Evolutionary conservation across 1,140 invertebrate genomes (phyloP).

Genomic region (Helicoverpa armigera): DNA sequence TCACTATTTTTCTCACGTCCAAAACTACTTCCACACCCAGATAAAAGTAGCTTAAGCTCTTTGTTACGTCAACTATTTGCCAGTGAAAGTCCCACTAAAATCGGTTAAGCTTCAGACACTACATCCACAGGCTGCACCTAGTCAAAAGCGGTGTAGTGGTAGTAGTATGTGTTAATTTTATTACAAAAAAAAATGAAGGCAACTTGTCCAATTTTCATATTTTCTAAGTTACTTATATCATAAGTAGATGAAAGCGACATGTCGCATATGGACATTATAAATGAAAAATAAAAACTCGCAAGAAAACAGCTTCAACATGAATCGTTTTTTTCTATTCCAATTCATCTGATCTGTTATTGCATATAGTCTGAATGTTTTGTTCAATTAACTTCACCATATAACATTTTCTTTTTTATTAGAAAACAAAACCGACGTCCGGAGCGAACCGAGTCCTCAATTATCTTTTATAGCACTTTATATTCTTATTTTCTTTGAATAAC

Average conservation of each 20-base stretch:
- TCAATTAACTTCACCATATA: constrained; percentile 5
- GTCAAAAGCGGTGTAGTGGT: too few relatives aligned
- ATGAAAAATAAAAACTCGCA: neutral
- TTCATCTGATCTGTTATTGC: constrained; percentile 2
- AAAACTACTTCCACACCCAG: too few relatives aligned
- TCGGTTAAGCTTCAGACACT: too few relatives aligned
- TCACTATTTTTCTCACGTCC: too few relatives aligned
- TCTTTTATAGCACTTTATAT: constrained; percentile 10
- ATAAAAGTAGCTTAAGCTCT: too few relatives aligned
- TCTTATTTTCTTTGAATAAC: neutral
- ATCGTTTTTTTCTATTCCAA: neutral
- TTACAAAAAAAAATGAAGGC: too few relatives aligned
- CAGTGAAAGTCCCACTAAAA: too few relatives aligned
- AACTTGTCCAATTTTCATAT: too few relatives aligned
- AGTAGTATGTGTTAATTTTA: too few relatives aligned
- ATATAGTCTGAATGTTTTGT: neutral
- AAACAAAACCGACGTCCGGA: neutral
- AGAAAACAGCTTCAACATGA: neutral
- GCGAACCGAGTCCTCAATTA: constrained; percentile 10
- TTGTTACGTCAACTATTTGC: too few relatives aligned
- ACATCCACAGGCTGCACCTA: too few relatives aligned
- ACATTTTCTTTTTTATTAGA: neutral
- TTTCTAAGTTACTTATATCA: too few relatives aligned
- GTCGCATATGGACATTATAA: neutral
- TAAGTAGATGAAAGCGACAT: neutral